Evolutionary conservation across 2,797 vertebrate species (phyloP).

Genomic region (Rachycentron canadum): DNA sequence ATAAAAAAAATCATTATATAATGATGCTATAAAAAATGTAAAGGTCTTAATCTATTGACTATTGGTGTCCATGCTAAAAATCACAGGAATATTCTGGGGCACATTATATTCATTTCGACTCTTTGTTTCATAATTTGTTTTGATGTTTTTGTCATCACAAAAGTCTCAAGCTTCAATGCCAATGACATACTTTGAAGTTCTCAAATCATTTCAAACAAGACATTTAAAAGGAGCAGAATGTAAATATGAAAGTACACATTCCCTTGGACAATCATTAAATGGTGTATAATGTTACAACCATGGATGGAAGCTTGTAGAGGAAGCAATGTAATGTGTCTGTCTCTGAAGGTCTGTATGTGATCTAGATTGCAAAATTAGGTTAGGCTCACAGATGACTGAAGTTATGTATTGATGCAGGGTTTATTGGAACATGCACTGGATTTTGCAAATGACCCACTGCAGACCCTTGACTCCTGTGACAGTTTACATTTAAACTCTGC

Average conservation of each 20-base stretch:
- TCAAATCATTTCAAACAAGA: slow-evolving; percentile 8
- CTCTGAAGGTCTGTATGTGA: slow-evolving; percentile 29
- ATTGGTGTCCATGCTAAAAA: neutral
- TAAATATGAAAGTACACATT: slow-evolving; percentile 28
- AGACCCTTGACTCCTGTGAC: slow-evolving; percentile 15
- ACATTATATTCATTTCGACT: neutral
- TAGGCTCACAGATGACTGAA: slow-evolving; percentile 47
- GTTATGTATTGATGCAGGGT: slow-evolving; percentile 33
- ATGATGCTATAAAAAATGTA: neutral
- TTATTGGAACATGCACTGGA: slow-evolving; percentile 50
- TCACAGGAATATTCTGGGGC: neutral
- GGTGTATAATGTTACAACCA: slow-evolving; percentile 44
- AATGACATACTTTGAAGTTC: slow-evolving; percentile 17
- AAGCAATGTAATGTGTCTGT: slow-evolving; percentile 15
- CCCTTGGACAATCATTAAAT: slow-evolving; percentile 19
- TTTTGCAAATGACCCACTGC: slow-evolving; percentile 30
- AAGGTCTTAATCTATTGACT: neutral
- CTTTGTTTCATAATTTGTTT: slow-evolving; percentile 25
- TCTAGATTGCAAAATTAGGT: slow-evolving; percentile 56
- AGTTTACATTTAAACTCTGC: slow-evolving; percentile 39
- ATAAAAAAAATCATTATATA: neutral
- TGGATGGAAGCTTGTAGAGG: slow-evolving; percentile 19
- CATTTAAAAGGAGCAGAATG: slow-evolving; percentile 23
- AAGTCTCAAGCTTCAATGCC: slow-evolving; percentile 4
- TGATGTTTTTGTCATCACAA: slow-evolving; percentile 10